Percentiles rank a stretch among this genome's conserved stretches.
phyloP scores from a whole-genome alignment of 2,888 invertebrate genomes.

The Cheilosia soror region DNA sequence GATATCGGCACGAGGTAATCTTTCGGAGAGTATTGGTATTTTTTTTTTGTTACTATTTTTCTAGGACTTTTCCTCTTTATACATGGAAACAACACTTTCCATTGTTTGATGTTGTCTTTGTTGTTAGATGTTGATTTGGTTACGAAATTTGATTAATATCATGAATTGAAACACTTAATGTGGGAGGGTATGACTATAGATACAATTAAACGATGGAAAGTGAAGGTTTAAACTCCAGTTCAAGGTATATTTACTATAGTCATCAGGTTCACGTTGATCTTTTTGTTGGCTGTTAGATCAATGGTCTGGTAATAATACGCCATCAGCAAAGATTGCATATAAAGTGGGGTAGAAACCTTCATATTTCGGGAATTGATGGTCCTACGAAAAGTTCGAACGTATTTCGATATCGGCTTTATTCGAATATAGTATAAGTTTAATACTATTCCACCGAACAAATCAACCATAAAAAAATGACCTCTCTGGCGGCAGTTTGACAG shows the following conservation, averaged over 20 bases:
- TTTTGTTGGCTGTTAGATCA: not conserved
- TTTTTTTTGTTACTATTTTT: constrained; percentile 20
- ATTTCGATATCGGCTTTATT: too few relatives aligned
- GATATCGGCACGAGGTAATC: constrained; percentile 63
- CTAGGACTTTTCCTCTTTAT: constrained; percentile 43
- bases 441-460: too few relatives aligned
- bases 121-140: not conserved
- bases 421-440: too few relatives aligned
- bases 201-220: constrained; percentile 11
- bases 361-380: too few relatives aligned
- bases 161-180: not conserved
- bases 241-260: not conserved
- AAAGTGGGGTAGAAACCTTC: too few relatives aligned
- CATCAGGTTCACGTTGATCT: not conserved
- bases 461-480: too few relatives aligned
- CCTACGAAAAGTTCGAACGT: too few relatives aligned
- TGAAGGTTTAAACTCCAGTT: not conserved
- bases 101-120: constrained; percentile 29
- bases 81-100: constrained; percentile 44
- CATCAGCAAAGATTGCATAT: not conserved
- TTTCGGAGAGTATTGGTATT: constrained; percentile 27
- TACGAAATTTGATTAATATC: constrained; percentile 15
- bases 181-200: constrained; percentile 1
- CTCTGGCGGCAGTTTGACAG: too few relatives aligned
- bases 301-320: too few relatives aligned